These are phyloP conservation scores for Hassar affinis DNA, from an alignment of 2,113 vertebrate species.

Conservation along the genomic window DNA sequence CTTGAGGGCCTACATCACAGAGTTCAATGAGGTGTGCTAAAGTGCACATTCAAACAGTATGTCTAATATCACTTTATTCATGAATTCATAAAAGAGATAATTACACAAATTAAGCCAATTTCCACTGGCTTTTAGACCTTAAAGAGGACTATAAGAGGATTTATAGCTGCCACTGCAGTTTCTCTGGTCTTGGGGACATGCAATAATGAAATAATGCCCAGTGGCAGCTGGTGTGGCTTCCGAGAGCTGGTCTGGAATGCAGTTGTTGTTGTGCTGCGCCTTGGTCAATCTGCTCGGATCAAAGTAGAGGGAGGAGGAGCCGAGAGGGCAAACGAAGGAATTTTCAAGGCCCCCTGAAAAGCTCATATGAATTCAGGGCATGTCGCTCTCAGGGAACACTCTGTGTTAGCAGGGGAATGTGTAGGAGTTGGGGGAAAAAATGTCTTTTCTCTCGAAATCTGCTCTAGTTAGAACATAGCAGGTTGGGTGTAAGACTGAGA, in stretches of 20 bases:
- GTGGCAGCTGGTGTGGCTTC: constrained; percentile 19
- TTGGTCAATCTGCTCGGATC: constrained; percentile 34
- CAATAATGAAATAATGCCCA: constrained; percentile 37
- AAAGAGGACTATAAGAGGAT: constrained; percentile 12
- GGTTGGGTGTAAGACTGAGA: background rate
- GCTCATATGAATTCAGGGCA: constrained; percentile 34
- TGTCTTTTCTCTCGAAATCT: constrained; percentile 1
- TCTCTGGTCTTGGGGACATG: constrained; percentile 10
- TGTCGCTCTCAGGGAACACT: constrained; percentile 23
- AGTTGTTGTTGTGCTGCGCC: constrained; percentile 32
- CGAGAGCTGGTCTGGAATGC: constrained; percentile 38
- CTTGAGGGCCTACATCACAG: background rate
- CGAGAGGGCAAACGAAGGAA: constrained; percentile 31
- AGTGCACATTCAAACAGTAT: background rate
- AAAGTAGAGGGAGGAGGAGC: constrained; percentile 30
- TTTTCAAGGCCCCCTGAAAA: constrained; percentile 35
- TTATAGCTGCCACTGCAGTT: constrained; percentile 23
- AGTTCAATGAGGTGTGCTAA: constrained; percentile 16
- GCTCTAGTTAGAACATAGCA: background rate
- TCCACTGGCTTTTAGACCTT: constrained; percentile 13
- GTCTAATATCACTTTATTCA: constrained; percentile 9
- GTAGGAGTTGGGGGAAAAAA: constrained; percentile 1
- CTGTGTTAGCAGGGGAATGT: constrained; percentile 28
- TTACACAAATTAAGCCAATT: constrained; percentile 28
- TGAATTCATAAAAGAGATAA: constrained; percentile 40